A percentile compares a stretch with the other conserved stretches of the same genome.
Evolutionary conservation across 2,113 vertebrate species (phyloP).

Genomic region (Cyphomyrus discorhynchus): DNA sequence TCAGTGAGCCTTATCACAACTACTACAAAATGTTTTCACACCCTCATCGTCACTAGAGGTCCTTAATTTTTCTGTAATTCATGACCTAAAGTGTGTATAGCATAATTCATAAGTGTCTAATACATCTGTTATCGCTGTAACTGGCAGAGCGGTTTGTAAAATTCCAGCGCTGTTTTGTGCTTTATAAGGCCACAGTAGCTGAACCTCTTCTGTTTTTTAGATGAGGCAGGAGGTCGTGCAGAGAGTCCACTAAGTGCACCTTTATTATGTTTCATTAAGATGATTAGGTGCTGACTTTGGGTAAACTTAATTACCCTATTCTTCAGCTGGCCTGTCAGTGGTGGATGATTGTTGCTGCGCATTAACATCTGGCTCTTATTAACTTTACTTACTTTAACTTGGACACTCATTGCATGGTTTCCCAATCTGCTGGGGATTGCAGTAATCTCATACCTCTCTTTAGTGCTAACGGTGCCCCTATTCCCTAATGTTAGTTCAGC

Average conservation of each 20-base stretch:
- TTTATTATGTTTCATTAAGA: background rate
- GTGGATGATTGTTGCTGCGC: background rate
- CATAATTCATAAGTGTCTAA: background rate
- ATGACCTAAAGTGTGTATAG: background rate
- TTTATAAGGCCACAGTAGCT: background rate
- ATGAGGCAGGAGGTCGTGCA: background rate
- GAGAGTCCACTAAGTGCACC: background rate
- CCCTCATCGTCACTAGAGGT: background rate
- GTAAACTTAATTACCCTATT: background rate
- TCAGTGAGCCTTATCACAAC: background rate
- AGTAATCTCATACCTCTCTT: background rate
- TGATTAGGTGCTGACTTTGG: background rate
- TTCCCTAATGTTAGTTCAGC: background rate
- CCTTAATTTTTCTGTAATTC: background rate
- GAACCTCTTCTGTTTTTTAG: background rate
- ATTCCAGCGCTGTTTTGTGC: background rate
- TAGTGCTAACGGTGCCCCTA: background rate
- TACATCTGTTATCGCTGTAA: background rate
- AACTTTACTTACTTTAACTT: constrained; percentile 6
- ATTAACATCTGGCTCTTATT: constrained; percentile 12
- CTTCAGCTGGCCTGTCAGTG: constrained; percentile 4
- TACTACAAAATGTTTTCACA: background rate
- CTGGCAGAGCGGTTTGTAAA: background rate
- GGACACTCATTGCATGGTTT: background rate
- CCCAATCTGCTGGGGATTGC: background rate